Evolutionary conservation across 2,113 vertebrate species (phyloP).

Genomic region (Sminthopsis crassicaudata): DNA sequence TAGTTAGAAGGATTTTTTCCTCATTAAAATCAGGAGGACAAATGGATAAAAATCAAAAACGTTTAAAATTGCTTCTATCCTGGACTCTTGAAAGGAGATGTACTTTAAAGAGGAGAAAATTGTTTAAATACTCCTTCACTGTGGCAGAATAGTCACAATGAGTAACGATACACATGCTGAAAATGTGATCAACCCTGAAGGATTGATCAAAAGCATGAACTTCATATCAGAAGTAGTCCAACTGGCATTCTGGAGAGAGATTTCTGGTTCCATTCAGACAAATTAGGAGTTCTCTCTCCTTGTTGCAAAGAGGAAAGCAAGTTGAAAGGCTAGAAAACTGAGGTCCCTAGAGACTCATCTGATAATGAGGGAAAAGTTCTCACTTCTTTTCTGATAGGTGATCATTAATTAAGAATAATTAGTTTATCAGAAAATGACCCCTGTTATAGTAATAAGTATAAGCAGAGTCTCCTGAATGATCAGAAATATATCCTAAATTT

Average conservation of each 20-base stretch:
- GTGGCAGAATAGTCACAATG: not conserved
- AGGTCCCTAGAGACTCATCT: not conserved
- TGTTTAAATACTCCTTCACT: not conserved
- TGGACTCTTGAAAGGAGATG: not conserved
- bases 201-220: not conserved
- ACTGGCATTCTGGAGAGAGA: not conserved
- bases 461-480: not conserved
- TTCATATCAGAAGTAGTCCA: not conserved
- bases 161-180: not conserved
- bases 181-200: not conserved
- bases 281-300: not conserved
- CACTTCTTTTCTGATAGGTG: not conserved
- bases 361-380: not conserved
- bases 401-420: not conserved
- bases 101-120: not conserved
- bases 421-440: not conserved
- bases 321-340: not conserved
- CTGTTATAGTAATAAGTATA: not conserved
- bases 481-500: not conserved
- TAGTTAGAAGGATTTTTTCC: not conserved
- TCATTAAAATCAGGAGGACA: not conserved
- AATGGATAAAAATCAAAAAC: not conserved
- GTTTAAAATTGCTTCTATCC: not conserved
- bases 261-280: not conserved
- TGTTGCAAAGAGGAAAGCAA: not conserved